Evolutionary conservation across 2,888 invertebrate species (phyloP), one percentile per base, ranked within the genome.

Genomic region (Halictus ligatus): DNA sequence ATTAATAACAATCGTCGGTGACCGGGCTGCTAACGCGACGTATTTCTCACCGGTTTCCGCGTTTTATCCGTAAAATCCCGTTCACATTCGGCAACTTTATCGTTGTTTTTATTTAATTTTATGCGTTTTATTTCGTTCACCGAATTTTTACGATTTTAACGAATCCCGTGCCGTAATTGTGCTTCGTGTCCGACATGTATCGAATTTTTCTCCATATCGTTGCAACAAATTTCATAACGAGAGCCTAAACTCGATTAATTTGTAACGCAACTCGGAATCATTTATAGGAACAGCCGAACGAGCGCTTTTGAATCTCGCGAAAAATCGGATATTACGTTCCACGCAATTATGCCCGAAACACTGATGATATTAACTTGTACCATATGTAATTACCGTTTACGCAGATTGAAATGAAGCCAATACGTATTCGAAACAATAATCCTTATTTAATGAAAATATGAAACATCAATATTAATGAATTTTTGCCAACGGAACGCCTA

Each of bases 1-100:
- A 86, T 84, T 86, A 81, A 86, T 84, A 83, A 81, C 81, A 18
- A 48, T 75, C 58, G 58, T 18, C 5, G 78, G 67, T 2, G 12
- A 43, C n/a, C 48, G 29, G n/a, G 15, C 21, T 35, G 29, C 15
- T 46, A 35, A 15, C 29, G 46, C n/a, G 21, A 21, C 25, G 40
- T 18, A 25, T 79, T 79, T 60, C 64, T 71, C 15, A 46, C 8
- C 18, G 6, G 18, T 35, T 74, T 40, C 10, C 7, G 3, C 21
- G 13, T 18, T 29, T 69, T n/a, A 21, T 18, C 50, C 25, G 54
- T 54, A n/a, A 54, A 54, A 54, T n/a, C 21, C 54, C n/a, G 54
- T n/a, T n/a, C 2, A 10, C 10, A n/a, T 54, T 21, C 21, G 21
- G 2, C 50, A 21, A 21, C 21, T 8, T 0, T 54, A 50, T 54